Percentiles rank a stretch among this genome's conserved stretches.
These are phyloP conservation scores for Elysia crispata DNA, from an alignment of 2,888 invertebrate species.

Conservation along the genomic window DNA sequence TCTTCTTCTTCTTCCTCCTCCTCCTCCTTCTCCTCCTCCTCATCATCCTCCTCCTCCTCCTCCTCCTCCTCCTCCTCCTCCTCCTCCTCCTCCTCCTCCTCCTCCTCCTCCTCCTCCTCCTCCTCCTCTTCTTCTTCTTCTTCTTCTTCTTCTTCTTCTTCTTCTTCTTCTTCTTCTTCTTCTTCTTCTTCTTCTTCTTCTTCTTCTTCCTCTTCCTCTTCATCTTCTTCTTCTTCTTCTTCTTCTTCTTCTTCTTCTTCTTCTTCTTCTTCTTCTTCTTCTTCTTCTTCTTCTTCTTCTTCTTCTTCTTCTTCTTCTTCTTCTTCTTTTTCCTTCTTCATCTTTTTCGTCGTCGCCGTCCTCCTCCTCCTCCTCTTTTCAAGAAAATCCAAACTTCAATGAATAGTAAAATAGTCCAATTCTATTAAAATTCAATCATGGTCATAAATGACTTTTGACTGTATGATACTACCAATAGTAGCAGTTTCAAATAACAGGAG, in stretches of 20 bases:
- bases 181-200: background rate
- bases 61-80: background rate
- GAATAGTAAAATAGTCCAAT: too few species aligned
- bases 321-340: background rate
- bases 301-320: background rate
- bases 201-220: background rate
- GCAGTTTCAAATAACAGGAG: too few species aligned
- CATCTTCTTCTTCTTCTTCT: background rate
- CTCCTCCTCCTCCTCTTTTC: too few species aligned
- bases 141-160: background rate
- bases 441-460: too few species aligned
- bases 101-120: background rate
- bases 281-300: background rate
- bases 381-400: too few species aligned
- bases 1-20: background rate
- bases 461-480: too few species aligned
- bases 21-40: conserved; percentile 1
- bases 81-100: background rate
- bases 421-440: too few species aligned
- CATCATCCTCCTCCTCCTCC: background rate
- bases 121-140: background rate
- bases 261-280: conserved; percentile 6
- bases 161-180: background rate
- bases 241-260: background rate
- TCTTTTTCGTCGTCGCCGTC: background rate